Evolutionary conservation across 2,113 vertebrate species (phyloP).

Genomic region (Cynoglossus semilaevis): DNA sequence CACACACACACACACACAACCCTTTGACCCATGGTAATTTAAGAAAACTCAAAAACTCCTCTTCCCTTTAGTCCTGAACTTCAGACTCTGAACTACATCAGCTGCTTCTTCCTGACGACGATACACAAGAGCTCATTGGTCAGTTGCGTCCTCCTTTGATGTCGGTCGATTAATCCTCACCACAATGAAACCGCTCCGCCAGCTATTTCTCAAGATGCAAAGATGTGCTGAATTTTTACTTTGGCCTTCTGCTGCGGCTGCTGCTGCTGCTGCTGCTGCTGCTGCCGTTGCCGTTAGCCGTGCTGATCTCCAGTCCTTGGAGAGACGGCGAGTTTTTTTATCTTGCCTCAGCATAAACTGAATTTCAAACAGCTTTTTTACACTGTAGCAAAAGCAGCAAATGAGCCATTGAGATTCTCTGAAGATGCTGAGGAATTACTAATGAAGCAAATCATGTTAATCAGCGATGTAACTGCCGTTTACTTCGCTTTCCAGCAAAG

Average conservation of each 20-base stretch:
- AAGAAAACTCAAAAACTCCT: not conserved
- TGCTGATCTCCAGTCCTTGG: slow-evolving; percentile 12
- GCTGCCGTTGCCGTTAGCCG: not conserved
- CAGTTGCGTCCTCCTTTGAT: slow-evolving; percentile 12
- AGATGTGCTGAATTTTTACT: slow-evolving; percentile 31
- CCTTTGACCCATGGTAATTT: no score
- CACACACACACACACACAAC: no score
- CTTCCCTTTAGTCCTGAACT: not conserved
- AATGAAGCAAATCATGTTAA: not conserved
- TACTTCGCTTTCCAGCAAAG: no score
- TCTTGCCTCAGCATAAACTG: slow-evolving; percentile 44
- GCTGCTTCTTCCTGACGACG: not conserved
- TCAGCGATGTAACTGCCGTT: not conserved
- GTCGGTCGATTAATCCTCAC: slow-evolving; percentile 40
- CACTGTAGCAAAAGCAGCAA: not conserved
- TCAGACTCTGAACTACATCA: not conserved
- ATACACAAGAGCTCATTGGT: slow-evolving; percentile 4
- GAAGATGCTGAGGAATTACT: not conserved
- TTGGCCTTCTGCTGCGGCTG: not conserved
- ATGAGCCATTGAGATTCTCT: not conserved
- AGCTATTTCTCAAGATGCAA: slow-evolving; percentile 48
- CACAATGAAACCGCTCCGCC: slow-evolving; percentile 31
- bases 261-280: not conserved
- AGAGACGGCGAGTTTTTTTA: slow-evolving; percentile 5
- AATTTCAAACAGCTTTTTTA: slow-evolving; percentile 17